Base-by-base conservation (phyloP, 2,888 invertebrate species). In the Dynastes hyllus region DNA sequence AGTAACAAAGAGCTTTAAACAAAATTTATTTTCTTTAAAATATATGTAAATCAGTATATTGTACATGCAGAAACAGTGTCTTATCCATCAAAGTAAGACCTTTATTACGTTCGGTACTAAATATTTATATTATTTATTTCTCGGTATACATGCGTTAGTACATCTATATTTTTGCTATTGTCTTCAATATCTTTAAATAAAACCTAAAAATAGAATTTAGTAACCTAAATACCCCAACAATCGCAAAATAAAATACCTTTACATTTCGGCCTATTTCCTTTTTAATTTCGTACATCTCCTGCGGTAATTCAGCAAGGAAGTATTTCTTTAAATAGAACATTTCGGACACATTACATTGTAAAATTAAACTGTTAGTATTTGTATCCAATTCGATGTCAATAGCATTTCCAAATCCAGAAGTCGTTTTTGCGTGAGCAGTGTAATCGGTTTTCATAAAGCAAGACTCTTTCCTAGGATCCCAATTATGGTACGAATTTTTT, bases 401-500 rank as follows among this genome's bases (percentile, higher is more conserved):
- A 40, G 84, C 83, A 45, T 79, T 70, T 16, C 79, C 79, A 50
- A 82, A 82, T 79, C 81, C 80, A 3, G 76, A 80, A 78, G 86
- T 83, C 50, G 83, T 71, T 66, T 86, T 53, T 16, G 78, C 77
- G 61, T 83, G 83, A n/a, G 81, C 76, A 45, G 80, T 82, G 53
- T 83, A 80, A 11, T 80, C 80, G 55, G 83, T 83, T 78, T 81
- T 83, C n/a, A 77, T 77, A 73, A 86, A 83, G 16, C 84, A 81
- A 16, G 84, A 81, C 76, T 87, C 84, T 32, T 82, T 71, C 76
- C 86, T 84, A 2, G 85, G 79, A 78, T 86, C 84, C 50, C 87
- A 79, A 77, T 83, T 84, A 76, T 88, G 86, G 78, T 87, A 87
- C 45, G 84, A 85, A 81, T 88, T 86, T 81, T 84, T 84, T 69